A percentile compares a stretch with the other conserved stretches of the same genome.
Evolutionary conservation across 2,888 invertebrate species (phyloP).

Genomic region (Thecocarcelia acutangulata): DNA sequence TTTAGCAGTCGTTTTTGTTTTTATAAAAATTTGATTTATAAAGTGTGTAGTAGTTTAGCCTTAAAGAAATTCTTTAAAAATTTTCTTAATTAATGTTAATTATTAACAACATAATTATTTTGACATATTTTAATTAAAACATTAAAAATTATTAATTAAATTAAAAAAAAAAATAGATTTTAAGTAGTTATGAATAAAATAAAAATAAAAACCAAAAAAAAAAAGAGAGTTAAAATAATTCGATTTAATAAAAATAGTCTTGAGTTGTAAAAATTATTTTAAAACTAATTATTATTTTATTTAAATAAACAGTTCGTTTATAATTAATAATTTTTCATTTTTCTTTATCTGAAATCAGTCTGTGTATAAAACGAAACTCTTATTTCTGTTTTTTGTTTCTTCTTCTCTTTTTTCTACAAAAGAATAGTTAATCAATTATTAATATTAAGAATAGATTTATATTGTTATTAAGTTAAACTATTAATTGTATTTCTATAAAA

Average conservation of each 20-base stretch:
- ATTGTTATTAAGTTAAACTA: no score
- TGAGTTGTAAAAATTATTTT: constrained; percentile 25
- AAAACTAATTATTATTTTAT: constrained; percentile 24
- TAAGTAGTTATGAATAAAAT: background rate
- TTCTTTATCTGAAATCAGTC: constrained; percentile 66
- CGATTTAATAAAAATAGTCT: constrained; percentile 21
- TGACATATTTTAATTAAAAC: constrained; percentile 27
- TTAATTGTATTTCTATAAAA: no score
- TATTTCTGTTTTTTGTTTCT: background rate
- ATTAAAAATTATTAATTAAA: constrained; percentile 10
- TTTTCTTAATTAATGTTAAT: constrained; percentile 7
- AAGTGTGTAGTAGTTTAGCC: background rate
- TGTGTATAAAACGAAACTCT: constrained; percentile 61
- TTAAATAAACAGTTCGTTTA: constrained; percentile 34
- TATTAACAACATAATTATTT: constrained; percentile 22
- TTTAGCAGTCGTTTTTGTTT: constrained; percentile 12
- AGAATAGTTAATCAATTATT: constrained; percentile 47
- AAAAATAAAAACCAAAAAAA: background rate
- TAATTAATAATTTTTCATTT: constrained; percentile 22
- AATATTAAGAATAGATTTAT: constrained; percentile 29
- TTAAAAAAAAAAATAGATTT: background rate
- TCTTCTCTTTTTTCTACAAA: constrained; percentile 1
- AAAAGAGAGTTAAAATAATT: constrained; percentile 5
- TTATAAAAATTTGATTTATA: constrained; percentile 4
- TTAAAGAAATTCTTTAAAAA: background rate